Percentiles rank a stretch among this genome's conserved stretches.
phyloP scores from a whole-genome alignment of 2,113 vertebrate species.

The Percina caprodes region DNA sequence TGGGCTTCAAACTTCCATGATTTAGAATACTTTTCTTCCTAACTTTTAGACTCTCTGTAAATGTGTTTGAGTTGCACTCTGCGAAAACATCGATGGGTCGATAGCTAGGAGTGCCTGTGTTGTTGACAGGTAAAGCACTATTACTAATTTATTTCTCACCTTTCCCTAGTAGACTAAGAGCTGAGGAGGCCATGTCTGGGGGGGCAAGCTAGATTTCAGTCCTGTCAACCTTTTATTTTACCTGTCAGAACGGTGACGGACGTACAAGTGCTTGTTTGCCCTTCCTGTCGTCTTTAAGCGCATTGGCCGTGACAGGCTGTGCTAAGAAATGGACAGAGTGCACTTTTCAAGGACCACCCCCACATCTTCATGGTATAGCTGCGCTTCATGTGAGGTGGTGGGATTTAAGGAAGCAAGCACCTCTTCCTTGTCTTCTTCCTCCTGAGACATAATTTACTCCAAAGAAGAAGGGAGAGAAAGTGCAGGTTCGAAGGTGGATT shows the following conservation, averaged over 20 bases:
- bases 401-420: slow-evolving; percentile 34
- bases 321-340: slow-evolving; percentile 56
- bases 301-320: slow-evolving; percentile 88
- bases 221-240: slow-evolving; percentile 89
- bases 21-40: slow-evolving; percentile 23
- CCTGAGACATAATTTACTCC: slow-evolving; percentile 78
- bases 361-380: slow-evolving; percentile 32
- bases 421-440: slow-evolving; percentile 52
- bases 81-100: slow-evolving; percentile 66
- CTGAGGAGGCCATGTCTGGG: slow-evolving; percentile 76
- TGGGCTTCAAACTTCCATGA: background rate
- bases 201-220: slow-evolving; percentile 82
- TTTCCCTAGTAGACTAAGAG: slow-evolving; percentile 85
- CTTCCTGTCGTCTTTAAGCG: slow-evolving; percentile 86
- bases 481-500: slow-evolving; percentile 35
- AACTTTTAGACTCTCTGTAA: slow-evolving; percentile 53
- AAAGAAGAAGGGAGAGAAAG: slow-evolving; percentile 49
- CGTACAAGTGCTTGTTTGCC: slow-evolving; percentile 89
- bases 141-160: slow-evolving; percentile 94
- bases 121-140: slow-evolving; percentile 87
- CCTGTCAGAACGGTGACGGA: slow-evolving; percentile 92
- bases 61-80: slow-evolving; percentile 23
- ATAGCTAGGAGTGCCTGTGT: slow-evolving; percentile 66
- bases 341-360: slow-evolving; percentile 53
- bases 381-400: slow-evolving; percentile 31